Evolutionary conservation across 2,888 invertebrate genomes (phyloP).

Genomic region (Flexamia atlantica): DNA sequence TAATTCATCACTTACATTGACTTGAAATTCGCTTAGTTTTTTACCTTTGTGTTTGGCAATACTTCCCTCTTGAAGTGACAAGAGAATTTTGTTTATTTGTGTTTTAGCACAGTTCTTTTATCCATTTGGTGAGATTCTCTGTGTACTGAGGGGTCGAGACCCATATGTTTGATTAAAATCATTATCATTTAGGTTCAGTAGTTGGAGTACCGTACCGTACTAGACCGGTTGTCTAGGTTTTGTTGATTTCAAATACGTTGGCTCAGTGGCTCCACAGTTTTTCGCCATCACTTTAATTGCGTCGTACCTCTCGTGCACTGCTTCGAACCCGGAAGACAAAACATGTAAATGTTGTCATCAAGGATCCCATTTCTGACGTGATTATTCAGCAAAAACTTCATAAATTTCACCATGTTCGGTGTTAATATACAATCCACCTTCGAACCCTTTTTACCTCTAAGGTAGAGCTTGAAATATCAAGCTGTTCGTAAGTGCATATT

Average conservation of each 20-base stretch:
- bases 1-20: not conserved
- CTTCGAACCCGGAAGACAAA: conserved; percentile 32
- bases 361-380: conserved; percentile 16
- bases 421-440: conserved; percentile 45
- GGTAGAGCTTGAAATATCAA: conserved; percentile 30
- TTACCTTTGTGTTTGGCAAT: conserved; percentile 17
- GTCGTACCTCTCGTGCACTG: conserved; percentile 36
- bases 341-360: conserved; percentile 40
- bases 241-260: conserved; percentile 21
- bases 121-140: conserved; percentile 27
- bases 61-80: not conserved
- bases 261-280: conserved; percentile 10
- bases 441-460: conserved; percentile 42
- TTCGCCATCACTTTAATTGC: conserved; percentile 47
- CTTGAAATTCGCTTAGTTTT: conserved; percentile 41
- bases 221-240: conserved; percentile 11
- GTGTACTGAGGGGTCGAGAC: conserved; percentile 45
- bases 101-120: conserved; percentile 10
- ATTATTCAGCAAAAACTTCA: not conserved
- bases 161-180: conserved; percentile 50
- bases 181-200: conserved; percentile 11
- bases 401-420: conserved; percentile 37
- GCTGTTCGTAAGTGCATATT: conserved; percentile 2
- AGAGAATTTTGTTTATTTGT: conserved; percentile 16
- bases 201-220: conserved; percentile 31